phyloP scores from a whole-genome alignment of 2,113 vertebrate species.

The human (Homo sapiens) region GRCh38 chr5:73246001-73246500 shows the following conservation, averaged over 20 bases:
- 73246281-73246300: fast-evolving
- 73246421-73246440: constrained; percentile 25
- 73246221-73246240: not conserved
- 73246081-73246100: constrained; percentile 52
- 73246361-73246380: constrained; percentile 42
- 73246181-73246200: not conserved
- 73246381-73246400: not conserved
- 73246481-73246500: constrained; percentile 33
- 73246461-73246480: constrained; percentile 58
- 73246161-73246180: constrained; percentile 25
- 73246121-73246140: constrained; percentile 63
- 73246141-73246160: constrained; percentile 67
- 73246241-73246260: fast-evolving
- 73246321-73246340: not conserved
- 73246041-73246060: not conserved
- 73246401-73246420: not conserved
- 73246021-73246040: constrained; percentile 52
- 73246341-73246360: constrained; percentile 56
- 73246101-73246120: constrained; percentile 57
- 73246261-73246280: fast-evolving
- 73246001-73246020: constrained; percentile 26
- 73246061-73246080: constrained; percentile 26
- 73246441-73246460: constrained; percentile 47
- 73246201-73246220: constrained; percentile 63
- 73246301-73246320: fast-evolving